These are phyloP conservation scores for Artemia franciscana DNA, from an alignment of 1,140 invertebrate species.

Conservation along the genomic window DNA sequence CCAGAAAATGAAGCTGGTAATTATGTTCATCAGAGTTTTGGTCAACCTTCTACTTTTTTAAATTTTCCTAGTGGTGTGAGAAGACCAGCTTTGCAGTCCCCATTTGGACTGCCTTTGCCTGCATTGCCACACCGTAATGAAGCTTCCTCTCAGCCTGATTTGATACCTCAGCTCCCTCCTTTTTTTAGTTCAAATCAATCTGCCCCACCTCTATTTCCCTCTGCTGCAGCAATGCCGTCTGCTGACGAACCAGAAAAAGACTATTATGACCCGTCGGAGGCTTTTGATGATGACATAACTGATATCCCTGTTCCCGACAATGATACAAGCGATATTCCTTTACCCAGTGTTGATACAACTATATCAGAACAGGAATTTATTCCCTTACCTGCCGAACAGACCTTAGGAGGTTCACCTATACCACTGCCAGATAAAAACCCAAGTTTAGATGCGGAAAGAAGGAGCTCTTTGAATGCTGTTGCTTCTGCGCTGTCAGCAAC, in stretches of 20 bases:
- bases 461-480: neutral
- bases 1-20: neutral
- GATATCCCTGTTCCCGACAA: neutral
- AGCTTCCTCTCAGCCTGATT: neutral
- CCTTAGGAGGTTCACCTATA: neutral
- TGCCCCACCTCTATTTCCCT: neutral
- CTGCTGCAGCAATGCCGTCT: neutral
- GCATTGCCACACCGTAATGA: neutral
- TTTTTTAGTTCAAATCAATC: neutral
- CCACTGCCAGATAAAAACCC: neutral
- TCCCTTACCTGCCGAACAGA: neutral
- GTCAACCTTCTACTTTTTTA: neutral
- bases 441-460: neutral
- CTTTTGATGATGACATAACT: conserved; percentile 1
- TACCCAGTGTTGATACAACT: neutral
- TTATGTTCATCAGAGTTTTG: neutral
- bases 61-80: neutral
- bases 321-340: neutral
- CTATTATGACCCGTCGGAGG: conserved; percentile 33
- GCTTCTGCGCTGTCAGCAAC: neutral
- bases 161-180: neutral
- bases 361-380: too few relatives aligned
- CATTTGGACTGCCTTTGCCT: neutral
- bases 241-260: conserved; percentile 13
- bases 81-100: neutral